Conservation (phyloP, 1,140 invertebrate species). For the Drosophila sp. region DNA sequence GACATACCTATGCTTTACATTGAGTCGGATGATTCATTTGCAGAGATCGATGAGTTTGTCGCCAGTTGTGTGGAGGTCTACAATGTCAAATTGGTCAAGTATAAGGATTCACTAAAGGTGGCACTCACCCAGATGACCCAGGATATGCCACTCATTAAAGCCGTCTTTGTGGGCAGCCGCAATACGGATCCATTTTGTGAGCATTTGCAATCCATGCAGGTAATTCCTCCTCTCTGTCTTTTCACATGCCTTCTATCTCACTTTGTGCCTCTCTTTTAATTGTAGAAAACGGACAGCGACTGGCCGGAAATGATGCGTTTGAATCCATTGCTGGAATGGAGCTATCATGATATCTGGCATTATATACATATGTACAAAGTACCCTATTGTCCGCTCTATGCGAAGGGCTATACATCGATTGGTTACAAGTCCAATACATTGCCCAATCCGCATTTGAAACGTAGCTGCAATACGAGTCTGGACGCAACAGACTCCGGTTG, state of each 20-base stretch:
- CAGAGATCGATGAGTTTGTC: slow-evolving; percentile 94
- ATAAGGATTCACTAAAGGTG: slow-evolving; percentile 89
- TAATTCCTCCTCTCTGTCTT: slow-evolving; percentile 74
- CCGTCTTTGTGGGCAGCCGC: slow-evolving; percentile 94
- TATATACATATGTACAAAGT: slow-evolving; percentile 91
- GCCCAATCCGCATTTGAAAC: slow-evolving; percentile 90
- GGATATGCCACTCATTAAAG: slow-evolving; percentile 89
- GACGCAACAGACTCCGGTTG: background rate
- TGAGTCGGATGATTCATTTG: slow-evolving; percentile 90
- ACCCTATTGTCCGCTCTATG: slow-evolving; percentile 95
- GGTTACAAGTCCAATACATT: slow-evolving; percentile 91
- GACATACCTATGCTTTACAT: slow-evolving; percentile 91
- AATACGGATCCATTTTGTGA: slow-evolving; percentile 92
- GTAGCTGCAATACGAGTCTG: slow-evolving; percentile 84
- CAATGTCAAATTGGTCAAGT: slow-evolving; percentile 89
- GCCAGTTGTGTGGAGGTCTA: slow-evolving; percentile 89
- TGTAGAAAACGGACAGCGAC: slow-evolving; percentile 91
- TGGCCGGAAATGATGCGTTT: slow-evolving; percentile 96
- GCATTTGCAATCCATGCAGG: slow-evolving; percentile 89
- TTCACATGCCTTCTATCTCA: background rate
- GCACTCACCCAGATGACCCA: slow-evolving; percentile 88
- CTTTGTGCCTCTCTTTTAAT: background rate
- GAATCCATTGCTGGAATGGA: slow-evolving; percentile 95
- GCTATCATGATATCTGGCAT: slow-evolving; percentile 94
- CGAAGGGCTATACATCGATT: slow-evolving; percentile 95